These are phyloP conservation scores for Lathronympha strigana DNA, from an alignment of 2,888 invertebrate genomes.

Conservation along the genomic window DNA sequence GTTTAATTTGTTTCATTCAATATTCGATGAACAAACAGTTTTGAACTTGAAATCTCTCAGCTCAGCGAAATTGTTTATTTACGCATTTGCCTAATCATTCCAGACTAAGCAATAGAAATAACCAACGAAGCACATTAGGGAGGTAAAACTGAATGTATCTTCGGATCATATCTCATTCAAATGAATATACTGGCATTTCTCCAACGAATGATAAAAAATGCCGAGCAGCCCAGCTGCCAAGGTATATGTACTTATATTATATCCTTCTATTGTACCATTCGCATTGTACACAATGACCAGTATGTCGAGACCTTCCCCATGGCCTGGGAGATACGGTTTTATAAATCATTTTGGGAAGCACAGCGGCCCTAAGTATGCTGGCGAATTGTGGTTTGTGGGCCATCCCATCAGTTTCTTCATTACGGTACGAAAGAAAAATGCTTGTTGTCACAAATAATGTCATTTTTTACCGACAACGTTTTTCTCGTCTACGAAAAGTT, in stretches of 20 bases:
- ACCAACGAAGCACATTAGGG: conserved; percentile 27
- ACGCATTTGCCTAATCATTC: conserved; percentile 20
- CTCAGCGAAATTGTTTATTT: conserved; percentile 17
- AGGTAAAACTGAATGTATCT: conserved; percentile 44
- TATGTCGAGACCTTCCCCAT: conserved; percentile 43
- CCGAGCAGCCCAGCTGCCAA: conserved; percentile 53
- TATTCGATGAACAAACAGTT: conserved; percentile 10
- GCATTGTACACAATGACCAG: conserved; percentile 57
- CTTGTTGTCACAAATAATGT: conserved; percentile 49
- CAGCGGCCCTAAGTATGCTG: conserved; percentile 8
- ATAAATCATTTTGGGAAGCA: conserved; percentile 35
- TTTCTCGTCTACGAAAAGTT: conserved; percentile 3
- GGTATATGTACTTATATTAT: conserved; percentile 54
- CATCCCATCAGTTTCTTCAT: conserved; percentile 54
- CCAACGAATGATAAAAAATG: conserved; percentile 51
- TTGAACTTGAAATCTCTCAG: neutral
- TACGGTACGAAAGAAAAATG: conserved; percentile 51
- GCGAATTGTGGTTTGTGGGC: conserved; percentile 39
- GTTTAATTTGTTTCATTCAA: conserved; percentile 19
- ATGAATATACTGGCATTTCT: conserved; percentile 62
- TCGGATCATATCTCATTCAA: conserved; percentile 58
- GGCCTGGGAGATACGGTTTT: neutral
- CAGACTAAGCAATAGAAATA: conserved; percentile 18
- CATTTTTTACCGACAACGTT: conserved; percentile 32
- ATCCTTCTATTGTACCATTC: conserved; percentile 54